Evolutionary conservation across 1,140 invertebrate species (phyloP), one percentile per base, ranked within the genome.

Genomic region (Drosophila tropicalis): DNA sequence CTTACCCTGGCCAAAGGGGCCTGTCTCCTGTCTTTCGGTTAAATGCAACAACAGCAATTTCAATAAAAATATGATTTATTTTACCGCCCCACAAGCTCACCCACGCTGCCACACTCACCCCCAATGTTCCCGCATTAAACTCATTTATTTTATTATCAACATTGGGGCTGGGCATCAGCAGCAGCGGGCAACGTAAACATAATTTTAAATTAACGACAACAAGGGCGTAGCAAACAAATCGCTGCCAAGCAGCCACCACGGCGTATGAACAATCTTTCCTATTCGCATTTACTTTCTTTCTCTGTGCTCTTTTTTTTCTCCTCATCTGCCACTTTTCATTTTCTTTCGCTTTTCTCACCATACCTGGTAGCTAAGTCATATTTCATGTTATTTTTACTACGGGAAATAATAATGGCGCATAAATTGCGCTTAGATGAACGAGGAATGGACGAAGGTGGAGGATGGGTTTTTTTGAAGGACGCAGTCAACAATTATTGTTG

Each of bases 111-210:
- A 25, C 36, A 3, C 36, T 12, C 36, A 13, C 12, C 36, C 36
- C 1, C 17, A 3, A 12, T 29, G 29, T 29, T 29, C 58, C 51
- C 73, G 54, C 60, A 70, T 76, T 76, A 76, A 78, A 77, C 68
- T 71, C 75, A 77, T 78, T 78, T 78, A 77, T 78, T 77, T 78
- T 78, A 78, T 78, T 78, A 78, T 77, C 74, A 78, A 77, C 74
- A 67, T 66, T 58, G 75, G 57, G 62, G 66, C 65, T 41, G 68
- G 41, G 29, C 36, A 39, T 12, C 36, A 12, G 36, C 36, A 15
- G 36, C 29, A 22, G 19, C 17, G 6, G 73, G 73, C 73, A 69
- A 70, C 75, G 68, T 71, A 78, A 78, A 78, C 75, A 78, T 78
- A 77, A 78, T 78, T 77, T 78, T 78, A 77, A 78, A 78, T 78